Conservation (phyloP, 2,113 vertebrate genomes). For the Eupsittula cactorum region DNA sequence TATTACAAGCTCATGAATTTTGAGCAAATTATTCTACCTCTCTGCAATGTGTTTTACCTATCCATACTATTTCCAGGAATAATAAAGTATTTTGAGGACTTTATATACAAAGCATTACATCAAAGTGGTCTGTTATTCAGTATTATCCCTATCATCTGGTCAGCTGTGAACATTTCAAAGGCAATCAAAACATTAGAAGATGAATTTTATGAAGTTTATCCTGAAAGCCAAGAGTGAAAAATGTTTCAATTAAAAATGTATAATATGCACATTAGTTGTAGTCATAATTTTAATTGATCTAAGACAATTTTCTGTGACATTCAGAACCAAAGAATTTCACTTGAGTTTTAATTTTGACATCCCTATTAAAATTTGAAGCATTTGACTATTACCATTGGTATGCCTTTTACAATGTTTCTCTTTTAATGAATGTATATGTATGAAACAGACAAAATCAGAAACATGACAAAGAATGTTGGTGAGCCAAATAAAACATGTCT, state of each 20-base stretch:
- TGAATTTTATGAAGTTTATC: background rate
- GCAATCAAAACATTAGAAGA: background rate
- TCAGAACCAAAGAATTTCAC: background rate
- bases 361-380: background rate
- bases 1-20: background rate
- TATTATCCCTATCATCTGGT: background rate
- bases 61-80: background rate
- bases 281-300: background rate
- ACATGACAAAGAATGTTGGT: slow-evolving; percentile 11
- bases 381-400: slow-evolving; percentile 5
- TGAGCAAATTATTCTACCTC: background rate
- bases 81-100: background rate
- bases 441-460: slow-evolving; percentile 42
- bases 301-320: background rate
- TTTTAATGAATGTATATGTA: background rate
- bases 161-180: background rate
- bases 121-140: background rate
- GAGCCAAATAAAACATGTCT: slow-evolving; percentile 54
- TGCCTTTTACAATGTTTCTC: background rate
- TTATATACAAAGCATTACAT: background rate
- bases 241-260: background rate
- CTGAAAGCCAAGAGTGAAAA: background rate
- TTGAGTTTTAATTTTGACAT: background rate
- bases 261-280: background rate
- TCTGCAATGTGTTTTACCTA: background rate